These are phyloP conservation scores for Cynodonichthys magdalenae DNA, from an alignment of 2,797 vertebrate species.

Conservation along the genomic window DNA sequence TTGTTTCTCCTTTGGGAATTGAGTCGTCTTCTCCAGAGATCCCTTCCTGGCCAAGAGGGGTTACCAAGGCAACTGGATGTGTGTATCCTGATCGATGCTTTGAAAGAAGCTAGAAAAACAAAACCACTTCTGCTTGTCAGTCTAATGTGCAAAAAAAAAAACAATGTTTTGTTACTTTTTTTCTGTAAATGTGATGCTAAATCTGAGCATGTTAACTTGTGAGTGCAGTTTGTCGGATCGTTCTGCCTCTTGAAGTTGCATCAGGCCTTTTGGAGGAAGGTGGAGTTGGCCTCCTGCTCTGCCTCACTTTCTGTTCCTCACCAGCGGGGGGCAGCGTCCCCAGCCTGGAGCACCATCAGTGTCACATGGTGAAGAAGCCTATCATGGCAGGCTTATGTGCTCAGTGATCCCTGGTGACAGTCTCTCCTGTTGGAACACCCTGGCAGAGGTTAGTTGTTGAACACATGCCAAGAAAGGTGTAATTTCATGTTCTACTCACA, in stretches of 20 bases:
- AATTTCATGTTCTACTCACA: constrained; percentile 1
- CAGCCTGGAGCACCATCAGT: constrained; percentile 20
- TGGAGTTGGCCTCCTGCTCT: background rate
- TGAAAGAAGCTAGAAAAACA: background rate
- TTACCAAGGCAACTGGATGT: constrained; percentile 52
- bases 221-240: constrained; percentile 13
- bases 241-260: background rate
- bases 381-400: constrained; percentile 34
- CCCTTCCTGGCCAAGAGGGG: constrained; percentile 15
- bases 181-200: constrained; percentile 28
- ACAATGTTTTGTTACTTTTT: constrained; percentile 13
- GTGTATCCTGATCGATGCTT: constrained; percentile 51
- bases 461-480: constrained; percentile 5
- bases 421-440: constrained; percentile 23
- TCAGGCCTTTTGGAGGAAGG: background rate
- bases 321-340: constrained; percentile 71
- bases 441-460: background rate
- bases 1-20: constrained; percentile 50
- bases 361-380: background rate
- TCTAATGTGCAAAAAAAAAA: constrained; percentile 8
- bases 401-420: constrained; percentile 29
- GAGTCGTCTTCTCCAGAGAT: constrained; percentile 55
- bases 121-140: constrained; percentile 8
- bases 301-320: constrained; percentile 40
- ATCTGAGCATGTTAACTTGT: background rate